These are phyloP conservation scores for Columba guinea DNA, from an alignment of 2,797 vertebrate species.

Conservation along the genomic window DNA sequence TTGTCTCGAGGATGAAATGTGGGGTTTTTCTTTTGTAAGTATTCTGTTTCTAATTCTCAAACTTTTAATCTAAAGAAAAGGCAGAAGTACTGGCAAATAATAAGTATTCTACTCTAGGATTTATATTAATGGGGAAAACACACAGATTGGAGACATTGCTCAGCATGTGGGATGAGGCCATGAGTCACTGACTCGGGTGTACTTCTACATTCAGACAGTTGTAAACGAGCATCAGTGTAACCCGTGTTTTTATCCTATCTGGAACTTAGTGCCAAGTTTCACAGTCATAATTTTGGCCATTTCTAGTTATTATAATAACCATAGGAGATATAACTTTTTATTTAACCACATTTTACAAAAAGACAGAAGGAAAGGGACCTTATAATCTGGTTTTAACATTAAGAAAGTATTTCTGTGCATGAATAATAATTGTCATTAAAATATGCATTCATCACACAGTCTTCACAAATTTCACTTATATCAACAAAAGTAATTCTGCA, in stretches of 20 bases:
- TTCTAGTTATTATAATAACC: background rate
- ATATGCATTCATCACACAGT: background rate
- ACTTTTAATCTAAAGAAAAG: background rate
- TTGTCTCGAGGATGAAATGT: background rate
- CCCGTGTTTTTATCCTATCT: background rate
- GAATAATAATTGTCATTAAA: background rate
- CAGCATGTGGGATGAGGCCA: background rate
- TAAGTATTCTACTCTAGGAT: background rate
- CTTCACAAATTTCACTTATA: background rate
- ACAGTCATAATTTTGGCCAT: background rate
- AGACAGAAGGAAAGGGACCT: background rate
- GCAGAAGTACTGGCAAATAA: background rate
- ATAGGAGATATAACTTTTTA: background rate
- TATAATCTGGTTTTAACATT: background rate
- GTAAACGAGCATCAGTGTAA: background rate
- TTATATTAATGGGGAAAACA: background rate
- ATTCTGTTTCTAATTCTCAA: background rate
- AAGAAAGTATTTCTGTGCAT: background rate
- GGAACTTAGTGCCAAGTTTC: background rate
- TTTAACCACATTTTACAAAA: background rate
- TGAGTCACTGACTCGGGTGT: background rate
- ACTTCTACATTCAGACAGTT: background rate
- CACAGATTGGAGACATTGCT: background rate
- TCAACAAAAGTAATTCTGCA: background rate
- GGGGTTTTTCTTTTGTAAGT: background rate